phyloP scores from a whole-genome alignment of 2,113 vertebrate species.

The Podilymbus podiceps region DNA sequence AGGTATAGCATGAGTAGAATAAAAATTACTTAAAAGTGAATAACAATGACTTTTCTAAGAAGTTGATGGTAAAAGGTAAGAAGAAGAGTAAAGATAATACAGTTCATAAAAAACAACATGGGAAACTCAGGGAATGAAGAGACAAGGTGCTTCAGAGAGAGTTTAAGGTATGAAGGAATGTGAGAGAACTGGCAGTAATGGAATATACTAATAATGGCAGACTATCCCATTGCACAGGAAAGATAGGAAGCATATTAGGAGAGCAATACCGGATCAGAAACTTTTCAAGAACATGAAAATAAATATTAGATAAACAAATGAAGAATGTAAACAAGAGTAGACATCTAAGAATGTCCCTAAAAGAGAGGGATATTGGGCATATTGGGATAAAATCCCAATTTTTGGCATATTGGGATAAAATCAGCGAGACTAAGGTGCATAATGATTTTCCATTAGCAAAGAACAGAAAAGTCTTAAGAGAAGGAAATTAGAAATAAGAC shows the following conservation, averaged over 20 bases:
- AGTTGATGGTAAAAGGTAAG: not conserved
- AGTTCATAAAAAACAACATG: not conserved
- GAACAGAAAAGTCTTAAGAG: not conserved
- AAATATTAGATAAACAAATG: not conserved
- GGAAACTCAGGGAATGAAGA: not conserved
- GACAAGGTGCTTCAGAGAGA: not conserved
- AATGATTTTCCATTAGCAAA: not conserved
- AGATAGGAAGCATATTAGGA: not conserved
- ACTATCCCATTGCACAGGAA: not conserved
- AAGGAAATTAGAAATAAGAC: not conserved
- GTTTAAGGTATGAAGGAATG: not conserved
- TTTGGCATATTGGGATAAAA: not conserved
- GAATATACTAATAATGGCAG: not conserved
- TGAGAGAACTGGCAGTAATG: not conserved
- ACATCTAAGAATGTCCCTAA: not conserved
- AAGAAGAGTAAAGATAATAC: not conserved
- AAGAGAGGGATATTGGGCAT: not conserved
- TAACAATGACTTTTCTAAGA: not conserved
- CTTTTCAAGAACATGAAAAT: accelerated
- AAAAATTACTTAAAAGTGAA: not conserved
- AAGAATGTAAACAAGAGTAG: not conserved
- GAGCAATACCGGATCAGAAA: not conserved
- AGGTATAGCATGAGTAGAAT: not conserved
- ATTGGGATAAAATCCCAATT: not conserved
- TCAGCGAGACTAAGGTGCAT: not conserved